These are phyloP conservation scores for Heloderma charlesbogerti DNA, from an alignment of 2,113 vertebrate species.

Conservation along the genomic window DNA sequence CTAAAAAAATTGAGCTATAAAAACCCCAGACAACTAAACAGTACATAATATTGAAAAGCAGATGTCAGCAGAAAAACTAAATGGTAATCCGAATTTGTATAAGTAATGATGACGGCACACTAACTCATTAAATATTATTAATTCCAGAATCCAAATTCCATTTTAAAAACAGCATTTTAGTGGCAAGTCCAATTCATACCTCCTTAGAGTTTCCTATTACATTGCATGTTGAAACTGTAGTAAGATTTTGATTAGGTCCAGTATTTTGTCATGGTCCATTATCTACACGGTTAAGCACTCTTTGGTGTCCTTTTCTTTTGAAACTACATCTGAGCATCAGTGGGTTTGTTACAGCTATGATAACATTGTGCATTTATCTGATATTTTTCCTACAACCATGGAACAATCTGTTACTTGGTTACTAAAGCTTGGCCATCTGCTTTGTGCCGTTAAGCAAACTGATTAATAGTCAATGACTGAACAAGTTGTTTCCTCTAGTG, in stretches of 20 bases:
- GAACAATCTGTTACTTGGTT: slow-evolving; percentile 65
- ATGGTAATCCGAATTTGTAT: neutral
- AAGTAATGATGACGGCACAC: neutral
- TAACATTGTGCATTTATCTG: slow-evolving; percentile 57
- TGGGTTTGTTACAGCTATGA: slow-evolving; percentile 29
- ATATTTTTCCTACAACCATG: slow-evolving; percentile 57
- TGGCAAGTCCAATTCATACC: neutral
- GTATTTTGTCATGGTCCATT: slow-evolving; percentile 23
- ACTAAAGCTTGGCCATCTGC: slow-evolving; percentile 62
- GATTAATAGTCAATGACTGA: slow-evolving; percentile 28
- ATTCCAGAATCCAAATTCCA: neutral
- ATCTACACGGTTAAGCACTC: slow-evolving; percentile 27
- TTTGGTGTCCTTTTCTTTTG: slow-evolving; percentile 43
- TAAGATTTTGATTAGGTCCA: neutral
- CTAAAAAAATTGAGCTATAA: too few species aligned
- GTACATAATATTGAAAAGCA: neutral
- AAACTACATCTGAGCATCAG: slow-evolving; percentile 30
- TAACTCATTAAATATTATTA: neutral
- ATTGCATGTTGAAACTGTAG: neutral
- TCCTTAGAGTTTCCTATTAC: fast-evolving
- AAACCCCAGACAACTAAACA: too few species aligned
- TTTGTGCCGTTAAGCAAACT: slow-evolving; percentile 51
- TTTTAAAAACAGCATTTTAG: neutral
- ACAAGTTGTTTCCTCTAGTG: slow-evolving; percentile 18
- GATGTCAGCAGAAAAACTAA: neutral